A percentile compares a stretch with the other conserved stretches of the same genome.
Evolutionary conservation across 2,888 invertebrate genomes (phyloP).

Genomic region (Cephus rjabovi): DNA sequence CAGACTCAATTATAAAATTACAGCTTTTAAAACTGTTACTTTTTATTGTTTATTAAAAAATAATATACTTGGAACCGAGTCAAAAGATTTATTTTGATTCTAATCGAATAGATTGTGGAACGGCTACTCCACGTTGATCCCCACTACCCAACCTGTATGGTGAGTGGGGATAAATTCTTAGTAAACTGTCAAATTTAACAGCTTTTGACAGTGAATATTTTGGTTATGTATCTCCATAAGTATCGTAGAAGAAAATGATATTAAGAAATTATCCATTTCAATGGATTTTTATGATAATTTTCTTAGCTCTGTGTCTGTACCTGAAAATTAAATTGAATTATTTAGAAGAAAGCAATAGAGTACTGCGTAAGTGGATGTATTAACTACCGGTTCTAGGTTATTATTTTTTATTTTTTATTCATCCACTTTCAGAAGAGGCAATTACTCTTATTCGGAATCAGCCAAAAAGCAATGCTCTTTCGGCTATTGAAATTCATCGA

Average conservation of each 20-base stretch:
- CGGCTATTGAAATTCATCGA: conserved; percentile 21
- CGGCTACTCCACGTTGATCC: background rate
- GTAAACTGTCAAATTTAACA: background rate
- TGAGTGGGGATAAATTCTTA: background rate
- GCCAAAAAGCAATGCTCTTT: conserved; percentile 34
- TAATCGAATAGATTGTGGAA: background rate
- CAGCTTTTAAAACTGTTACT: background rate
- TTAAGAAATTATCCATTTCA: conserved; percentile 54
- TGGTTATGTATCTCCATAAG: background rate
- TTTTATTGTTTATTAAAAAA: background rate
- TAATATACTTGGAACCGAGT: background rate
- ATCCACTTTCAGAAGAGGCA: conserved; percentile 56
- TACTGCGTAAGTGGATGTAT: conserved; percentile 56
- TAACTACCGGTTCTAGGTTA: conserved; percentile 1
- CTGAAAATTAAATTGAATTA: conserved; percentile 61
- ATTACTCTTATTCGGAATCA: conserved; percentile 53
- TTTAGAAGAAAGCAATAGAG: conserved; percentile 60
- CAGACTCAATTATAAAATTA: background rate
- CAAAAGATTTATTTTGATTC: background rate
- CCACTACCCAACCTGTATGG: background rate
- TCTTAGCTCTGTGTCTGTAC: conserved; percentile 59
- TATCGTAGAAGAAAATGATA: conserved; percentile 45
- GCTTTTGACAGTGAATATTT: background rate
- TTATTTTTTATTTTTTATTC: conserved; percentile 29
- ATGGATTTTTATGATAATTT: conserved; percentile 56